phyloP scores from a whole-genome alignment of 1,140 invertebrate genomes.

The Batillaria attramentaria region DNA sequence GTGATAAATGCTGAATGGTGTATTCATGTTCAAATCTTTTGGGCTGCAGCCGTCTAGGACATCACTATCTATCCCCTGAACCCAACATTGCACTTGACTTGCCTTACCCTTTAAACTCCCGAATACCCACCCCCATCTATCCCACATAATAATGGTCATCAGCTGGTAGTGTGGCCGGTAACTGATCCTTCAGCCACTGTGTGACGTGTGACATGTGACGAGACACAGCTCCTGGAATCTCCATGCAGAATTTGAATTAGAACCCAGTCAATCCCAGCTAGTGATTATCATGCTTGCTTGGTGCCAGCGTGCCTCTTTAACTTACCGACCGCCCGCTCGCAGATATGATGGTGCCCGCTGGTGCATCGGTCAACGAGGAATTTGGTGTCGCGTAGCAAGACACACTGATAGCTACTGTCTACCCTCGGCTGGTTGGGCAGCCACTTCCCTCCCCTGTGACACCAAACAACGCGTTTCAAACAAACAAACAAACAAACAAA shows the following conservation, averaged over 20 bases:
- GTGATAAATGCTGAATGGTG: no score
- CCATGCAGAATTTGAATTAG: background rate
- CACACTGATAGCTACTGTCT: conserved; percentile 10
- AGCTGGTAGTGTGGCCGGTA: no score
- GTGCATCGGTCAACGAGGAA: background rate
- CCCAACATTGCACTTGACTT: no score
- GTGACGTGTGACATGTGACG: no score
- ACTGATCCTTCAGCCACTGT: no score
- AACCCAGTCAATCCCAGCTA: background rate
- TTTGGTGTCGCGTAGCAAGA: background rate
- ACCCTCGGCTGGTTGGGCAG: background rate
- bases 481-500: background rate
- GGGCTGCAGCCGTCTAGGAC: no score
- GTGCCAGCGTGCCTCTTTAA: background rate
- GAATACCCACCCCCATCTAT: no score
- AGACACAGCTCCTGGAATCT: no score
- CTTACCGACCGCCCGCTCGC: conserved; percentile 3
- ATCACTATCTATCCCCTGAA: no score
- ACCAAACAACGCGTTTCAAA: background rate
- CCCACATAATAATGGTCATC: no score
- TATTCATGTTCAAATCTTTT: no score
- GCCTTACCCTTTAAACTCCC: no score
- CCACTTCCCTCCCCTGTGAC: background rate
- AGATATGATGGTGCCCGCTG: background rate
- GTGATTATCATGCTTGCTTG: background rate